Evolutionary conservation across 1,140 invertebrate genomes (phyloP).

Genomic region (Metaphire vulgaris): DNA sequence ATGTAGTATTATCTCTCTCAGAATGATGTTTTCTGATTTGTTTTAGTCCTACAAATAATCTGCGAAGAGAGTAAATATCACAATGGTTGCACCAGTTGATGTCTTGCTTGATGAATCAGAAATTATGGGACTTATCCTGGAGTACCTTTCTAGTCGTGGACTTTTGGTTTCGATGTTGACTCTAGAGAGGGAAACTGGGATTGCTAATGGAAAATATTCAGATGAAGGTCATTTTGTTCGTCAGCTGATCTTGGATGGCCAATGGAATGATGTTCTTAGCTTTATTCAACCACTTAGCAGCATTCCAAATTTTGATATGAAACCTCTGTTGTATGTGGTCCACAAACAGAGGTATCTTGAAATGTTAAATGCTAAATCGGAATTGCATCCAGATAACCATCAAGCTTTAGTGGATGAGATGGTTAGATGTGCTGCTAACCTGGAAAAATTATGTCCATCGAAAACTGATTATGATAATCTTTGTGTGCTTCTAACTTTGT

Average conservation of each 20-base stretch:
- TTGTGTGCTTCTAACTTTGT: conserved; percentile 83
- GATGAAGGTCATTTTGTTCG: conserved; percentile 89
- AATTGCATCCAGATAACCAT: conserved; percentile 66
- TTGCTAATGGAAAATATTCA: conserved; percentile 81
- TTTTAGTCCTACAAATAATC: no score
- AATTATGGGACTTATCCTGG: conserved; percentile 78
- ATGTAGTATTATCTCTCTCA: no score
- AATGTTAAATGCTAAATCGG: conserved; percentile 85
- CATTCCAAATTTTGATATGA: conserved; percentile 57
- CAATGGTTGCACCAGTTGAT: conserved; percentile 38
- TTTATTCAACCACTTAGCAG: conserved; percentile 85
- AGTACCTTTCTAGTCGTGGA: conserved; percentile 84
- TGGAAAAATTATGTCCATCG: conserved; percentile 78
- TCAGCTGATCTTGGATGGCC: conserved; percentile 85
- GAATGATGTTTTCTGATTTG: no score
- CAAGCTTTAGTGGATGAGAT: conserved; percentile 84
- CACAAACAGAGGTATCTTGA: conserved; percentile 90
- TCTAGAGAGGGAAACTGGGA: conserved; percentile 85
- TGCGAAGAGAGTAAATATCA: no score
- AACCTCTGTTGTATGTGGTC: conserved; percentile 77
- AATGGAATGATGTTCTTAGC: conserved; percentile 94
- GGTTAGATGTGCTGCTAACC: conserved; percentile 74
- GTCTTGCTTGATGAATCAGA: conserved; percentile 68
- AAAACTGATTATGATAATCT: conserved; percentile 92
- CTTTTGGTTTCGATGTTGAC: conserved; percentile 73